A percentile compares a stretch with the other conserved stretches of the same genome.
Conservation (phyloP, 1,140 invertebrate species). For the Monomorium pharaonis region DNA sequence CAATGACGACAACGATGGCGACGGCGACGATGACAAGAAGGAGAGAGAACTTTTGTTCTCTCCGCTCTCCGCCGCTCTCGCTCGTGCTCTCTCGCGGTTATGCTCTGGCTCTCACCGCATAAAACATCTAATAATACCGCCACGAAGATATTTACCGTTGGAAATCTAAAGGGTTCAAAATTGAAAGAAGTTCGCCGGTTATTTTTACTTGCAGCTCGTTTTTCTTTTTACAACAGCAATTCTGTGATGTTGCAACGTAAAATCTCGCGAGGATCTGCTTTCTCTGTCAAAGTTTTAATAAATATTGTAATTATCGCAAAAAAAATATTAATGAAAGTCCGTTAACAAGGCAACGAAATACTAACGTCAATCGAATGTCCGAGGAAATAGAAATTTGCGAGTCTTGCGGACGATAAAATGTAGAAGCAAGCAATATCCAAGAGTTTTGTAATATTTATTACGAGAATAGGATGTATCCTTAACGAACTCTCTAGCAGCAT, state of each 20-base stretch:
- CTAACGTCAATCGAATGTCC: neutral
- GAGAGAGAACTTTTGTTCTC: slow-evolving; percentile 74
- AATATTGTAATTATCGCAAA: neutral
- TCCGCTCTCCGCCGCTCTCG: slow-evolving; percentile 34
- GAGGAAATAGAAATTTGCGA: neutral
- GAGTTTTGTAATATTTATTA: neutral
- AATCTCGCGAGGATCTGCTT: neutral
- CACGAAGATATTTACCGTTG: slow-evolving; percentile 38
- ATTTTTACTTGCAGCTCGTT: neutral
- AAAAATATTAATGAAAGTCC: neutral
- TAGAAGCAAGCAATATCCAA: neutral
- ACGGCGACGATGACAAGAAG: slow-evolving; percentile 42
- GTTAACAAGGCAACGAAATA: neutral
- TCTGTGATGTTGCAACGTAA: neutral
- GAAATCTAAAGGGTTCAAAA: neutral
- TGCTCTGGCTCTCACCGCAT: slow-evolving; percentile 48
- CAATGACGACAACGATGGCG: neutral
- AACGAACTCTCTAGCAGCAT: neutral
- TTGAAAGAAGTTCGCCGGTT: neutral
- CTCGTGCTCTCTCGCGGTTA: slow-evolving; percentile 44
- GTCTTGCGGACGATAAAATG: neutral
- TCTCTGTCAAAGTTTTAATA: neutral
- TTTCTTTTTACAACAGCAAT: neutral
- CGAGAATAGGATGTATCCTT: neutral
- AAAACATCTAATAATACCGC: slow-evolving; percentile 55